Percentiles rank a stretch among this genome's conserved stretches.
Conservation (phyloP, 2,888 invertebrate genomes). For the Xylota segnis region DNA sequence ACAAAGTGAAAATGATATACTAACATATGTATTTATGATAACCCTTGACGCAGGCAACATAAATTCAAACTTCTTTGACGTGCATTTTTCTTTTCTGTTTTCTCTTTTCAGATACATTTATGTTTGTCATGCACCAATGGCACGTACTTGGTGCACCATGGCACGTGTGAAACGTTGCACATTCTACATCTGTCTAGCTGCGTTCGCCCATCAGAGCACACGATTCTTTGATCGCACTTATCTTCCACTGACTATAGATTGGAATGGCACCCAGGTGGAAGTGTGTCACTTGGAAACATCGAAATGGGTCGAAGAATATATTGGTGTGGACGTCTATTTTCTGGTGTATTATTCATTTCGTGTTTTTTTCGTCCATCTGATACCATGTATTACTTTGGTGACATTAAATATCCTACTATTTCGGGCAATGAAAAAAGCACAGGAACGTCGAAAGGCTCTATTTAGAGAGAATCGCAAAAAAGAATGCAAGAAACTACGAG, state of each 20-base stretch:
- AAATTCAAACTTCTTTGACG: constrained; percentile 13
- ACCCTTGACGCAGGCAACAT: constrained; percentile 2
- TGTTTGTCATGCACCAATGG: constrained; percentile 96
- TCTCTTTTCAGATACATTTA: constrained; percentile 89
- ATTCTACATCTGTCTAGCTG: constrained; percentile 90
- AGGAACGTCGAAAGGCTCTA: constrained; percentile 90
- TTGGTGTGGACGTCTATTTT: constrained; percentile 91
- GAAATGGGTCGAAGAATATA: constrained; percentile 88
- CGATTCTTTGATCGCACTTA: constrained; percentile 91
- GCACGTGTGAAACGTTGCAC: constrained; percentile 92
- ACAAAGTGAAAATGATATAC: too few relatives aligned
- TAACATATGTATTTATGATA: neutral
- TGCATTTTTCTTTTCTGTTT: constrained; percentile 28
- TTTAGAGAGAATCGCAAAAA: constrained; percentile 91
- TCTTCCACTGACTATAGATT: constrained; percentile 87
- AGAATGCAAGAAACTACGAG: constrained; percentile 90
- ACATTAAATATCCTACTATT: constrained; percentile 95
- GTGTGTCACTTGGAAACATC: constrained; percentile 89
- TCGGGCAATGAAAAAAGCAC: constrained; percentile 93
- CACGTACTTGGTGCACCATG: constrained; percentile 91
- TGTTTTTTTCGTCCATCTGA: constrained; percentile 95
- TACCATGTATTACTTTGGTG: constrained; percentile 95
- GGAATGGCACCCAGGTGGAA: constrained; percentile 88
- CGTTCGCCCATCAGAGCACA: constrained; percentile 93
- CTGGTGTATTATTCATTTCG: constrained; percentile 93